Percentiles rank a stretch among this genome's conserved stretches.
These are phyloP conservation scores for Andrena chrysosceles DNA, from an alignment of 2,888 invertebrate species.

Conservation along the genomic window DNA sequence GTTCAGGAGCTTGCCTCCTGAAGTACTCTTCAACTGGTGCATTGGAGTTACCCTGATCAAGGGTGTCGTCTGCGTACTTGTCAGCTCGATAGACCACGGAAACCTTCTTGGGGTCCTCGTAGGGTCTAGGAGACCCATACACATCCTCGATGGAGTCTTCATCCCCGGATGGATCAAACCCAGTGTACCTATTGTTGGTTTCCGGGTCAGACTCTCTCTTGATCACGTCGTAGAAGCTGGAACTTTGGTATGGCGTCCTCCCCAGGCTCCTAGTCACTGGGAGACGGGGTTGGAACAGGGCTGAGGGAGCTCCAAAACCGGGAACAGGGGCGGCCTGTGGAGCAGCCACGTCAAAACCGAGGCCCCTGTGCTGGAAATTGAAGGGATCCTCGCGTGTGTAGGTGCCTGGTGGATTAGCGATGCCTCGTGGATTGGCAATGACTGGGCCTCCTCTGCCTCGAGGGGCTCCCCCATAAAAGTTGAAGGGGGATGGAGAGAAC, in stretches of 20 bases:
- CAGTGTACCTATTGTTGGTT: not conserved
- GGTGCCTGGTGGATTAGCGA: not conserved
- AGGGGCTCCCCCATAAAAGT: slow-evolving; percentile 14
- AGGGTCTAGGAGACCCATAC: not conserved
- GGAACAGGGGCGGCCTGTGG: slow-evolving; percentile 44
- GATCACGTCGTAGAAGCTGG: slow-evolving; percentile 4
- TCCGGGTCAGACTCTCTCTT: not conserved
- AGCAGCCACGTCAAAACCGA: slow-evolving; percentile 57
- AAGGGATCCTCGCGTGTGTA: slow-evolving; percentile 45
- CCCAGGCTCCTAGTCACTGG: not conserved
- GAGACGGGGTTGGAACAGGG: not conserved
- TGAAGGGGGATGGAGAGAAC: not conserved
- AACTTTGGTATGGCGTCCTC: not conserved
- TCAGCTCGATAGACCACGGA: not conserved
- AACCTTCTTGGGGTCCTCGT: not conserved
- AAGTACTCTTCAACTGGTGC: not conserved
- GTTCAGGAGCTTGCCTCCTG: not conserved
- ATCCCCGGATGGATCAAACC: not conserved
- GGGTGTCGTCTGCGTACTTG: not conserved
- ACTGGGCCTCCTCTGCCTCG: slow-evolving; percentile 33
- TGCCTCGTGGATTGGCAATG: not conserved
- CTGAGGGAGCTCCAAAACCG: not conserved
- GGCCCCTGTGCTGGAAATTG: not conserved
- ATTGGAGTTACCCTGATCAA: not conserved
- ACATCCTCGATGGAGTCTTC: not conserved